Base-by-base conservation (phyloP, 2,113 vertebrate species). In the Psettodes erumei region DNA sequence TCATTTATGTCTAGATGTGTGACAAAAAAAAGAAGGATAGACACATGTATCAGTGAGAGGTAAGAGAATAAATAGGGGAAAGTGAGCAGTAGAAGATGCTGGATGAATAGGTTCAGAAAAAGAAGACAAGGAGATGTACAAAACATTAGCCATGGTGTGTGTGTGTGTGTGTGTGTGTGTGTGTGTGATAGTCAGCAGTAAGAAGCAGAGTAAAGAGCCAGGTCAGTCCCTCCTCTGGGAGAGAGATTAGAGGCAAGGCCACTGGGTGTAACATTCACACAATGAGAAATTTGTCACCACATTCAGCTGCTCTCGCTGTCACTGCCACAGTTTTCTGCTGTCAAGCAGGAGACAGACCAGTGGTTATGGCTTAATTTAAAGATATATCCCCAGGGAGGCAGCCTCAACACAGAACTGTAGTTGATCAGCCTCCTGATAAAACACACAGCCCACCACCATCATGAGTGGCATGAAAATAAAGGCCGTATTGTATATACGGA, bases 1-100 rank as follows among this genome's bases (percentile, higher is more conserved):
- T 98, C 96, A 4, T 98, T 95, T 67, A 96, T 77, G 84, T 98
- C 96, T 98, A 85, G 48, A 77, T 77, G 3, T 70, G 71, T 28
- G 58, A 15, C 81, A 78, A 79, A 47, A 47, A 16, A 43, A 28
- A 19, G 37, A 43, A 10, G 3, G 18, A 35, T 79, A 53, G 38
- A 66, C 28, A 79, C 68, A 56, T 10, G 78, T 66, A 45, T 47
- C 33, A 71, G 27, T 35, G 53, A 37, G 38, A 72, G 25, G 43
- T 68, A 53, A 72, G 37, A 51, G 58, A 63, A 56, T 65, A 32
- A 33, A 64, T 35, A 61, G 69, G 30, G 25, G 27, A 21, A 58
- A 56, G 37, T 18, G 51, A 19, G 38, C 25, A 48, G 55, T 10
- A 42, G 23, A 54, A 28, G 63, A 79, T 0, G 30, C 30, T 32